Percentiles rank a stretch among this genome's conserved stretches.
These are phyloP conservation scores for Leptinotarsa undecemlineata DNA, from an alignment of 1,140 invertebrate genomes.

Conservation along the genomic window DNA sequence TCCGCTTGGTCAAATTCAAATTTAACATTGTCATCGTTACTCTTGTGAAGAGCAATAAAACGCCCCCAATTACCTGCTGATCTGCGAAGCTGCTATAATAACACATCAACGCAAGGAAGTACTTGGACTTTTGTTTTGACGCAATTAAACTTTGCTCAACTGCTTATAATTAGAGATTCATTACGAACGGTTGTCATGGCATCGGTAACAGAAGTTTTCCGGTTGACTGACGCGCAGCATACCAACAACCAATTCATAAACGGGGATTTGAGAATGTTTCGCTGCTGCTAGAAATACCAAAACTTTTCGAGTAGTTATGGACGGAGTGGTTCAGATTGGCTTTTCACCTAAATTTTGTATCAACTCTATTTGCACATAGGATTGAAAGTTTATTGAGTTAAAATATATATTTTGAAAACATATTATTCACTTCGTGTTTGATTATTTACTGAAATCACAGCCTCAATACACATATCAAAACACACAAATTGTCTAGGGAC, in stretches of 20 bases:
- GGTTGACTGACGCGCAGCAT: constrained; percentile 29
- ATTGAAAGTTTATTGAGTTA: background rate
- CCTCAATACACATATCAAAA: no score
- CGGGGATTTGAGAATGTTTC: constrained; percentile 1
- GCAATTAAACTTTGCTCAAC: constrained; percentile 5
- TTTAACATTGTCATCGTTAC: background rate
- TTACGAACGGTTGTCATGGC: constrained; percentile 36
- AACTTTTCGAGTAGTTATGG: background rate
- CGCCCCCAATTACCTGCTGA: constrained; percentile 1
- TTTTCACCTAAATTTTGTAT: background rate
- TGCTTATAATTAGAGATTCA: constrained; percentile 30
- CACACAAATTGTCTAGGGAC: no score
- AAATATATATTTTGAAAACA: no score
- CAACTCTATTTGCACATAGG: background rate
- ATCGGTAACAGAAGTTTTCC: constrained; percentile 36
- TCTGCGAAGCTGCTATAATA: constrained; percentile 3
- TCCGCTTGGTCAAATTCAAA: constrained; percentile 1
- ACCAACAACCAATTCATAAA: background rate
- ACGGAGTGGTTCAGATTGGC: background rate
- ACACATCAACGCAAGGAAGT: constrained; percentile 4
- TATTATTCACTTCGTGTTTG: no score
- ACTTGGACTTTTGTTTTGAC: constrained; percentile 4
- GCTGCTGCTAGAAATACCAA: background rate
- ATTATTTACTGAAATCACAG: no score
- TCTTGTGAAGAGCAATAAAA: background rate